Base-by-base conservation (phyloP, 1,140 invertebrate species). In the Diabrotica virgifera region DNA sequence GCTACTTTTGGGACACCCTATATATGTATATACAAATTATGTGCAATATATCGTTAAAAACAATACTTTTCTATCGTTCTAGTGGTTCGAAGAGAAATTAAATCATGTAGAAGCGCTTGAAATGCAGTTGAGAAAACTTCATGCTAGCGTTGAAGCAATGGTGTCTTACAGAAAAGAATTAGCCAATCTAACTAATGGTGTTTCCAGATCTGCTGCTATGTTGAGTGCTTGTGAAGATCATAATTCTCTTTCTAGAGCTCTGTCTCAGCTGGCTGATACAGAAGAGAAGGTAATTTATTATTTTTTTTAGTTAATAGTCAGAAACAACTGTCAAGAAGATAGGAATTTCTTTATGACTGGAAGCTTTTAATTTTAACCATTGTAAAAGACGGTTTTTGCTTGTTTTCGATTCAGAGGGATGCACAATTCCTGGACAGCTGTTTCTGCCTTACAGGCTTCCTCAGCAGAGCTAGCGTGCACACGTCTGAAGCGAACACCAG, bases 41-140 rank as follows among this genome's bases (percentile, higher is more conserved):
- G n/a, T n/a, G n/a, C n/a, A n/a, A n/a, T n/a, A n/a, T n/a, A n/a
- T n/a, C n/a, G n/a, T n/a, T n/a, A n/a, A n/a, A n/a, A n/a, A n/a
- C n/a, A n/a, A 24, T 24, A 2, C 24, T 24, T 24, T 24, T 24
- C 24, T 24, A 24, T 24, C 24, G 24, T 76, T 77, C 7, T 80
- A 98, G 93, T 99, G 97, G 97, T 99, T 99, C 82, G 96, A 99
- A 78, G 96, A 99, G 77, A 97, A 95, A 76, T 89, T 91, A 13
- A 86, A 89, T 13, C 93, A 97, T 79, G 87, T 99, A 60, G 97
- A 99, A 74, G 90, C 90, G 53, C 81, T 99, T 35, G 97, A 99
- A 78, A 85, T 85, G 14, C 93, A 97, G 71, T 82, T 99, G 36
- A 84, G 92, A 50, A 94, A 96, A 72, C 82, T 99, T 56, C 93